Conservation (phyloP, 2,888 invertebrate genomes). For the Eilema caniola region DNA sequence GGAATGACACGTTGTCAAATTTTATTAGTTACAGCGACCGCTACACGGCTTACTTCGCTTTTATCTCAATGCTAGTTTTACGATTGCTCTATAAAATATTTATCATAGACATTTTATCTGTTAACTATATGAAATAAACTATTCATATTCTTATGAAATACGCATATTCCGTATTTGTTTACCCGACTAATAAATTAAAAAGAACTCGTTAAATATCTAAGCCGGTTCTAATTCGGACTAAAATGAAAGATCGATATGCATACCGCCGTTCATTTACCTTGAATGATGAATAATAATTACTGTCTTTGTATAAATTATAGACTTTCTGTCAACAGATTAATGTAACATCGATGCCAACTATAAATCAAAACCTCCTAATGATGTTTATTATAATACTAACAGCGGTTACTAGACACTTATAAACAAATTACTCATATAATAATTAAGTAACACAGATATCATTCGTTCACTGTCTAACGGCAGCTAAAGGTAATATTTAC, state of each 20-base stretch:
- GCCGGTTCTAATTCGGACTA: conserved; percentile 74
- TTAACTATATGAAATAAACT: conserved; percentile 76
- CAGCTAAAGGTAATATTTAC: conserved; percentile 28
- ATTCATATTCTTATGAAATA: conserved; percentile 82
- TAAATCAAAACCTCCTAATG: conserved; percentile 68
- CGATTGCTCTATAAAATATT: conserved; percentile 81
- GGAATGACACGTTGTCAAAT: conserved; percentile 78
- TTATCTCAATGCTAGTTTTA: conserved; percentile 74
- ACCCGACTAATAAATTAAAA: conserved; percentile 69
- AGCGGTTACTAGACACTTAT: conserved; percentile 38
- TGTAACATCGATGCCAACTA: conserved; percentile 68
- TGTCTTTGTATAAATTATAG: conserved; percentile 71
- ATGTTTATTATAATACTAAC: conserved; percentile 57
- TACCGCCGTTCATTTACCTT: conserved; percentile 80
- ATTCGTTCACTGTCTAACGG: background rate
- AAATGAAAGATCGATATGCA: conserved; percentile 79
- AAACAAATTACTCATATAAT: conserved; percentile 36
- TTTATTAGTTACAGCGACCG: conserved; percentile 69
- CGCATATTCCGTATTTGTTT: conserved; percentile 70
- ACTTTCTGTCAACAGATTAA: conserved; percentile 78
- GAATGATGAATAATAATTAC: conserved; percentile 81
- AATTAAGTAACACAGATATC: conserved; percentile 4
- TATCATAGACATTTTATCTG: conserved; percentile 76
- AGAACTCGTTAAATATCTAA: conserved; percentile 69
- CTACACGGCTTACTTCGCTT: conserved; percentile 54